Evolutionary conservation across 2,113 vertebrate genomes (phyloP).

Genomic region (Heterotilapia buettikoferi): DNA sequence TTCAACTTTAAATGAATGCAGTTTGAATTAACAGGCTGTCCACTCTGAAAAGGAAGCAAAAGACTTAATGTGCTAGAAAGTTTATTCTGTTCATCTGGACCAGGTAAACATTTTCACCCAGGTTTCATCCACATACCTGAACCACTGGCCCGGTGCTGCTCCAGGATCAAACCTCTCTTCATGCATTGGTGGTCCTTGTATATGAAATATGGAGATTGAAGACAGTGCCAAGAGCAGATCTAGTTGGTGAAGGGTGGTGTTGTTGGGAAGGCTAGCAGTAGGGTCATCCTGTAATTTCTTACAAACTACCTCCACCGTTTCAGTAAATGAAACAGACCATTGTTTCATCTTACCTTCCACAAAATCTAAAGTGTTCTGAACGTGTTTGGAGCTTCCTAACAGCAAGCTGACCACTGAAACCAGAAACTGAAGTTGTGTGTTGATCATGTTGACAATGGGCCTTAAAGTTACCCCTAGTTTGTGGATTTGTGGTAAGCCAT

Average conservation of each 20-base stretch:
- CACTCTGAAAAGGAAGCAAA: neutral
- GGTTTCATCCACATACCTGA: neutral
- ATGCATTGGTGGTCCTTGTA: neutral
- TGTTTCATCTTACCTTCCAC: neutral
- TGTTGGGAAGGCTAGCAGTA: neutral
- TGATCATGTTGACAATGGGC: neutral
- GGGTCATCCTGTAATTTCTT: accelerated
- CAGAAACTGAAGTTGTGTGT: neutral
- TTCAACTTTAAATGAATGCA: neutral
- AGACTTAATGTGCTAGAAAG: neutral
- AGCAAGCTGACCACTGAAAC: neutral
- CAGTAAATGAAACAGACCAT: neutral
- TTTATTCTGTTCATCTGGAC: neutral
- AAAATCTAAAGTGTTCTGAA: neutral
- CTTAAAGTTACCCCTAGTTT: no score
- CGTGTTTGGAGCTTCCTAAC: neutral
- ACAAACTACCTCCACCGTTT: neutral
- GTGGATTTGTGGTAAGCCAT: neutral
- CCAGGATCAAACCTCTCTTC: neutral
- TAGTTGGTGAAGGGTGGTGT: neutral
- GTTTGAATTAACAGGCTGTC: neutral
- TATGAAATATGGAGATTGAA: neutral
- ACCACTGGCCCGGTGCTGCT: neutral
- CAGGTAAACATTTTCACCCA: neutral
- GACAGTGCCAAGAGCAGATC: neutral